Conservation (phyloP, 2,888 invertebrate genomes). For the Oscheius sp. region DNA sequence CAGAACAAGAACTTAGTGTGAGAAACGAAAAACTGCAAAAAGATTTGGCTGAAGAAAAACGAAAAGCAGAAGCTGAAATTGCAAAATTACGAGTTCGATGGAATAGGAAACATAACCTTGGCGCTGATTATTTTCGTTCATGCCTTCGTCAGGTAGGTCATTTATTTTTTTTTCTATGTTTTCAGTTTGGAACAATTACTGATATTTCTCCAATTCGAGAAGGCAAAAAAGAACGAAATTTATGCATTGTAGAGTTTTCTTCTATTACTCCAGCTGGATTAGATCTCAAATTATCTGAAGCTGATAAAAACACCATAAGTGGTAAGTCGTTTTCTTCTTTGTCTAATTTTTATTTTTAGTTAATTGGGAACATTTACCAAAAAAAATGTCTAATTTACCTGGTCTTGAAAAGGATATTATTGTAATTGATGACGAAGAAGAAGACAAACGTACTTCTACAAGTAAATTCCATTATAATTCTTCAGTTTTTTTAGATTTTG, state of each 20-base stretch:
- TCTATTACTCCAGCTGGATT: background rate
- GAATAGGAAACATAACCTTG: background rate
- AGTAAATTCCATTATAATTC: too few relatives aligned
- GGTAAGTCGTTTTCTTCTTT: background rate
- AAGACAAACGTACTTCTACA: background rate
- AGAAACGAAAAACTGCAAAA: slow-evolving; percentile 23
- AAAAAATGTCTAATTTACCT: background rate
- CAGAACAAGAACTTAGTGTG: slow-evolving; percentile 42
- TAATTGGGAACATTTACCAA: background rate
- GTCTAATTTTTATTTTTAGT: background rate
- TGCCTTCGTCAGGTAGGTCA: too few relatives aligned
- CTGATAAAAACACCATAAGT: background rate
- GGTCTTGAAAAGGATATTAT: too few relatives aligned
- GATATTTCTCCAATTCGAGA: slow-evolving; percentile 1
- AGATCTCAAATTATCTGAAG: background rate
- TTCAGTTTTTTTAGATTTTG: background rate
- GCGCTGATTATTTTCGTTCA: background rate
- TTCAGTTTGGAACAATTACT: slow-evolving; percentile 2
- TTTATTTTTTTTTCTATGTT: too few relatives aligned
- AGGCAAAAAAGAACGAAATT: background rate
- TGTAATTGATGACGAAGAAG: too few relatives aligned
- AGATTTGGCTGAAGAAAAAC: background rate
- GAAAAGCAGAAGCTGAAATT: background rate
- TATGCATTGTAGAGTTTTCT: slow-evolving; percentile 26
- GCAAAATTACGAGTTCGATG: background rate